Conservation (phyloP, 2,797 vertebrate genomes). For the Melanogrammus aeglefinus region DNA sequence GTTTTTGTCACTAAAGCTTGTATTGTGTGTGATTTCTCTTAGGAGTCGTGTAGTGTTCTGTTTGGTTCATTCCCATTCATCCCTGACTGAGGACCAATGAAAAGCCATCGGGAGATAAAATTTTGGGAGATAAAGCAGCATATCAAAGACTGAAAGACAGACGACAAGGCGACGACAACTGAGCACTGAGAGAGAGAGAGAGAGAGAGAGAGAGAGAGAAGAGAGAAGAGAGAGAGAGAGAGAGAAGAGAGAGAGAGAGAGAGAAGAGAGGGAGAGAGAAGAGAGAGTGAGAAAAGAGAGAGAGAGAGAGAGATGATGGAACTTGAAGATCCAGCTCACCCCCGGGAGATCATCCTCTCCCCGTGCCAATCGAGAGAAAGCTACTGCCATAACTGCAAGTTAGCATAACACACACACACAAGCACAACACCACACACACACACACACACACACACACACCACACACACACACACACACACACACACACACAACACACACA, state of each 20-base stretch:
- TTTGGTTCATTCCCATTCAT: neutral
- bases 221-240: neutral
- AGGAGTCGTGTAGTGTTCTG: neutral
- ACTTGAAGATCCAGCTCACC: conserved; percentile 75
- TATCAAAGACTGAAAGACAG: conserved; percentile 13
- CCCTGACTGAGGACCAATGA: neutral
- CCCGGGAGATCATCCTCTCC: conserved; percentile 76
- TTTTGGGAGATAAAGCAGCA: neutral
- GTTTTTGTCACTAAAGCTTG: neutral
- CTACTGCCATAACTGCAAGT: conserved; percentile 77
- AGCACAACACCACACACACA: no score
- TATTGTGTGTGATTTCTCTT: neutral
- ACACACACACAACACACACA: neutral
- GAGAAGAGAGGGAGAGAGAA: neutral
- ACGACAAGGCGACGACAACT: neutral
- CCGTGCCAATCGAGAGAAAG: conserved; percentile 76
- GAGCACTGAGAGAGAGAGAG: neutral
- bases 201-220: neutral
- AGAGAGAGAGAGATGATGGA: conserved; percentile 69
- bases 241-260: conserved; percentile 30
- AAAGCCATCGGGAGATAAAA: neutral
- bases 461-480: conserved; percentile 1
- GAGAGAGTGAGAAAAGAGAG: no score
- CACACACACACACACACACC: no score
- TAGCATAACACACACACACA: no score